These are phyloP conservation scores for Sylvietta virens DNA, from an alignment of 2,113 vertebrate species.

Conservation along the genomic window DNA sequence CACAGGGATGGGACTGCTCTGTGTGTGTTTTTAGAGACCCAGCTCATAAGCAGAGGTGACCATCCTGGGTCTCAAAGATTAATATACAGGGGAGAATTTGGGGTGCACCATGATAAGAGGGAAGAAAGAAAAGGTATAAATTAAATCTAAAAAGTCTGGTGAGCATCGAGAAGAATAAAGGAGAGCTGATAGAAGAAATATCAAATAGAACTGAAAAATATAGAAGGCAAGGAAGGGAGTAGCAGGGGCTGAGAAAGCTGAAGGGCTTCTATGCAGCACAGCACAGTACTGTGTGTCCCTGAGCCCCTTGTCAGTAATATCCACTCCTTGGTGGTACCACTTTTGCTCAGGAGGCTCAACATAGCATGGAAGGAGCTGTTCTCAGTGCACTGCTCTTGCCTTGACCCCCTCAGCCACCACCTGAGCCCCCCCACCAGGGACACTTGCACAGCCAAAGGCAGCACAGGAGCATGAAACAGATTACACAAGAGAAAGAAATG, in stretches of 20 bases:
- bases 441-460: background rate
- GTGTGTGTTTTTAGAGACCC: background rate
- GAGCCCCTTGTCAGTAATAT: background rate
- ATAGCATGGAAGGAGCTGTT: background rate
- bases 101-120: background rate
- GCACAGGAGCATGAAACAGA: background rate
- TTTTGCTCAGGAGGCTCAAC: background rate
- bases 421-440: background rate
- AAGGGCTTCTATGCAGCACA: background rate
- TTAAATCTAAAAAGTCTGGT: background rate
- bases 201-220: background rate
- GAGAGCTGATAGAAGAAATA: background rate
- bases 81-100: background rate
- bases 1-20: background rate
- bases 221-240: background rate
- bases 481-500: background rate
- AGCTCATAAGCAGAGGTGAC: background rate
- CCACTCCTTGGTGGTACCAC: background rate
- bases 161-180: background rate
- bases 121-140: background rate
- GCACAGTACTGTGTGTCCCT: background rate
- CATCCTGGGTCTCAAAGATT: background rate
- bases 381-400: background rate
- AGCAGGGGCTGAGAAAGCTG: background rate
- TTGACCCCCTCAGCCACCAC: background rate